A percentile compares a stretch with the other conserved stretches of the same genome.
Conservation (phyloP, 2,113 vertebrate species). For the Pomatorhinus ruficollis region DNA sequence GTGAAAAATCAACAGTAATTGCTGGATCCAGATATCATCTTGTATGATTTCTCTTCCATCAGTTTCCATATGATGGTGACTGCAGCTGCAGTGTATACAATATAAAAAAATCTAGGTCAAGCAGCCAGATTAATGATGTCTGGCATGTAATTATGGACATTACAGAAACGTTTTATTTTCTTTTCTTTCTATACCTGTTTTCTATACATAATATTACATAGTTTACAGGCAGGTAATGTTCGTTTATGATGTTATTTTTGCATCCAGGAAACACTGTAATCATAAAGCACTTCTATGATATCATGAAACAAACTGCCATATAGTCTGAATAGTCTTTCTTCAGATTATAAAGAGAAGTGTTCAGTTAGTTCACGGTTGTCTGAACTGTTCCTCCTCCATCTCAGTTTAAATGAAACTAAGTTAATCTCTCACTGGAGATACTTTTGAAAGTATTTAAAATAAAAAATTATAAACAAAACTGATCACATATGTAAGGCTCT, state of each 20-base stretch:
- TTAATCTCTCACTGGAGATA: not conserved
- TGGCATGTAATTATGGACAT: not conserved
- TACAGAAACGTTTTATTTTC: not conserved
- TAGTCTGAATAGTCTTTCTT: not conserved
- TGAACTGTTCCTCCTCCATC: not conserved
- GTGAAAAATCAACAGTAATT: not conserved
- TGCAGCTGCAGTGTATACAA: not conserved
- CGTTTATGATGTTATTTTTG: not conserved
- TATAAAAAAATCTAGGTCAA: constrained; percentile 6
- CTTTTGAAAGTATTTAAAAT: not conserved
- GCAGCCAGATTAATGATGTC: not conserved
- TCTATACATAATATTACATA: not conserved
- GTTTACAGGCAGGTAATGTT: not conserved
- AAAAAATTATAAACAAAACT: not conserved
- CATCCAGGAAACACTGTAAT: not conserved
- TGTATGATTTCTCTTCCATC: not conserved
- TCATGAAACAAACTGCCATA: not conserved
- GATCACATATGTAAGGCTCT: not conserved
- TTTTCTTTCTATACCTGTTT: not conserved
- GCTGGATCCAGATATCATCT: not conserved
- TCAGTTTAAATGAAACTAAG: not conserved
- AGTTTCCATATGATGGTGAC: not conserved
- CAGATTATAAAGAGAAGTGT: not conserved
- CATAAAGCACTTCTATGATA: not conserved
- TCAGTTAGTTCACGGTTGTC: not conserved